phyloP scores from a whole-genome alignment of 2,113 vertebrate genomes.

The Bungarus multicinctus region DNA sequence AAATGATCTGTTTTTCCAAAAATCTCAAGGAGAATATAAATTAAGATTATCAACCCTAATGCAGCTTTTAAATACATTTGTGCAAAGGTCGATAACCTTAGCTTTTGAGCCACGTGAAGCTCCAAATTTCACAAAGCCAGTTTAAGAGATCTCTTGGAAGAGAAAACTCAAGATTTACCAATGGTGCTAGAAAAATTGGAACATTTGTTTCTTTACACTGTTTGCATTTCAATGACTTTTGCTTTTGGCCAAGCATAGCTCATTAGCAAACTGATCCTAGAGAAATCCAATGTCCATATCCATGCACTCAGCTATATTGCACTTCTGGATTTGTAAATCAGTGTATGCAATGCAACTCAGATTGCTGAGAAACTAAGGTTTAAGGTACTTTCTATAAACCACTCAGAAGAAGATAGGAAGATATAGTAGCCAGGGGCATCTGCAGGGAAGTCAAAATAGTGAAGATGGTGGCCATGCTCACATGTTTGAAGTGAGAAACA shows the following conservation, averaged over 20 bases:
- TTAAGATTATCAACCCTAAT: neutral
- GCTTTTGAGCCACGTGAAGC: neutral
- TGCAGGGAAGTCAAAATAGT: neutral
- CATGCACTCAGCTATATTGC: neutral
- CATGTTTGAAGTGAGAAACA: neutral
- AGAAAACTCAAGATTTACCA: neutral
- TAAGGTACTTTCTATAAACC: neutral
- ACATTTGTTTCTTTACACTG: neutral
- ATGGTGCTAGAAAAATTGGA: neutral
- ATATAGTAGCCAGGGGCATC: neutral
- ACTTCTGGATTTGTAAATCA: neutral
- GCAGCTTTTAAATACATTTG: neutral
- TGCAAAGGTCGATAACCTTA: neutral
- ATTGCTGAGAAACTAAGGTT: neutral
- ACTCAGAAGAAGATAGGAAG: neutral
- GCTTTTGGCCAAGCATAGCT: neutral
- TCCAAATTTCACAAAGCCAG: neutral
- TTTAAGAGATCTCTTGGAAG: neutral
- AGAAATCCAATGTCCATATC: neutral
- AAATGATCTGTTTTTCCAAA: neutral
- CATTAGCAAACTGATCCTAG: neutral
- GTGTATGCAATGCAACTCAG: neutral
- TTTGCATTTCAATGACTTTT: neutral
- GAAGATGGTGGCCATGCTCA: neutral
- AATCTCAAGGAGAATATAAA: neutral